Evolutionary conservation across 1,140 invertebrate genomes (phyloP).

Genomic region (Bradysia coprophila): DNA sequence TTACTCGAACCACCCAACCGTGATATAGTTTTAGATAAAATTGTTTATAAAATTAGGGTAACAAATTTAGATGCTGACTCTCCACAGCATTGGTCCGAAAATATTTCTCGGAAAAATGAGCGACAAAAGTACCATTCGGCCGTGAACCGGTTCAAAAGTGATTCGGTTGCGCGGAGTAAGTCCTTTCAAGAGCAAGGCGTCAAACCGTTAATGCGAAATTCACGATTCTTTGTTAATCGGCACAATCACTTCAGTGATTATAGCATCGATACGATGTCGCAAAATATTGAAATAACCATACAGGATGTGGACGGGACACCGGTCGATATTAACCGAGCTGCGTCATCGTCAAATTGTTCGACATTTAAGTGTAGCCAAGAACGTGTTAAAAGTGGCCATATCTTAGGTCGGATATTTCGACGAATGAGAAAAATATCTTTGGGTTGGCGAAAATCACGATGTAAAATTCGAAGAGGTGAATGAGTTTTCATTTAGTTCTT

Average conservation of each 20-base stretch:
- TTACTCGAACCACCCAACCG: background rate
- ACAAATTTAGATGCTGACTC: conserved; percentile 1
- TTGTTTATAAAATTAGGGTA: background rate
- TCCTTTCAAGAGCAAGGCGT: conserved; percentile 21
- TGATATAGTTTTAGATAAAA: background rate
- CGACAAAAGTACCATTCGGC: background rate
- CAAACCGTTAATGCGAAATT: conserved; percentile 2
- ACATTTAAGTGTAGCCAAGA: background rate
- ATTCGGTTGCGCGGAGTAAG: conserved; percentile 13
- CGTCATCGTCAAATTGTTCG: background rate
- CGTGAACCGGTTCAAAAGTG: background rate
- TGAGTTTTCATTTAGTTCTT: conserved; percentile 2
- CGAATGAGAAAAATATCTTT: conserved; percentile 18
- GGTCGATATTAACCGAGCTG: conserved; percentile 5
- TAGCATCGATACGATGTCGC: conserved; percentile 15
- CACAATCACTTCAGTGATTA: conserved; percentile 14
- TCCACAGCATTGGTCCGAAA: background rate
- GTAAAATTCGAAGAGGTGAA: conserved; percentile 23
- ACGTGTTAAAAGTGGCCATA: conserved; percentile 10
- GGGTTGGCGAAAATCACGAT: conserved; percentile 20
- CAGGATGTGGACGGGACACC: conserved; percentile 20
- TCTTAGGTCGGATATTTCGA: conserved; percentile 15
- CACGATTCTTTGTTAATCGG: conserved; percentile 11
- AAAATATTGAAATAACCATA: conserved; percentile 22
- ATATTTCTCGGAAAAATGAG: background rate